Evolutionary conservation across 2,888 invertebrate species (phyloP).

Genomic region (Xestia xanthographa): DNA sequence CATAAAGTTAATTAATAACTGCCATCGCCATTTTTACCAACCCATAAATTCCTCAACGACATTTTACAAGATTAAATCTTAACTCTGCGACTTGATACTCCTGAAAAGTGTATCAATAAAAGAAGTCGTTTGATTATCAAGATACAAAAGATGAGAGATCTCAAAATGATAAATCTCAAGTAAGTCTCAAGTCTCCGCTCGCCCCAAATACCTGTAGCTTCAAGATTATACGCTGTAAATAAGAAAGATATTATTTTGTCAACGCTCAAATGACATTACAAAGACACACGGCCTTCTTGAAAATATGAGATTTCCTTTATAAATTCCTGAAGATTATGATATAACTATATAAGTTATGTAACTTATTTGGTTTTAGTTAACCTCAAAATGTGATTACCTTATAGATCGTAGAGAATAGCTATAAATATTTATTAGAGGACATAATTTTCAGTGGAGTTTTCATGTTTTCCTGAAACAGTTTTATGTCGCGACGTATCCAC

Average conservation of each 20-base stretch:
- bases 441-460: background rate
- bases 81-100: background rate
- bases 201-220: background rate
- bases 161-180: background rate
- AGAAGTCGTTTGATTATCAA: no score
- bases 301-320: constrained; percentile 17
- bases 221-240: constrained; percentile 3
- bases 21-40: background rate
- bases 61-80: background rate
- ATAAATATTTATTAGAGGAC: background rate
- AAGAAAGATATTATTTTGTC: constrained; percentile 33
- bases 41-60: background rate
- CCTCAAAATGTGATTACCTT: background rate
- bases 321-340: constrained; percentile 29
- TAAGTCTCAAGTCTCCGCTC: background rate
- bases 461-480: background rate
- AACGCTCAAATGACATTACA: constrained; percentile 24
- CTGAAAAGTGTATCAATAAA: background rate
- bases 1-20: background rate
- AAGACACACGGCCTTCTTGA: constrained; percentile 20
- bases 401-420: background rate
- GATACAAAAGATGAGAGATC: background rate
- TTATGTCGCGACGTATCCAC: background rate
- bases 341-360: background rate
- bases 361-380: constrained; percentile 10